Percentiles rank a stretch among this genome's conserved stretches.
Evolutionary conservation across 2,888 invertebrate species (phyloP).

Genomic region (Trisateles emortualis): DNA sequence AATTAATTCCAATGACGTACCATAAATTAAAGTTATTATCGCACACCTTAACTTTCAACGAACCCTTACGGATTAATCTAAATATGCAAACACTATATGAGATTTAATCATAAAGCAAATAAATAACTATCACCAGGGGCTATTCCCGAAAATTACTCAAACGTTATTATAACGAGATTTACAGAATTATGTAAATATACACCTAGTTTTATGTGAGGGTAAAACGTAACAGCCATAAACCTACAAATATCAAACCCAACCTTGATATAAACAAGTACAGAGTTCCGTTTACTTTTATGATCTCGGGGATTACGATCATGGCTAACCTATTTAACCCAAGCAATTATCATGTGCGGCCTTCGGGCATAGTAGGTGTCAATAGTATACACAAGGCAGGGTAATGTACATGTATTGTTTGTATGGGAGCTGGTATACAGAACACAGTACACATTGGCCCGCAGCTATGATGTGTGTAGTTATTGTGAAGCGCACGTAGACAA

Average conservation of each 20-base stretch:
- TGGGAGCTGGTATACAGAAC: conserved; percentile 6
- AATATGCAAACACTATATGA: conserved; percentile 5
- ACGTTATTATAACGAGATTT: conserved; percentile 42
- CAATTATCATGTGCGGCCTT: conserved; percentile 55
- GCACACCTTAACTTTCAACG: background rate
- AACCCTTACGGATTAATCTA: background rate
- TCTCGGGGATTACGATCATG: conserved; percentile 50
- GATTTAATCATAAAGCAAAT: conserved; percentile 35
- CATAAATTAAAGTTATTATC: conserved; percentile 12
- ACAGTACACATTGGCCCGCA: conserved; percentile 13
- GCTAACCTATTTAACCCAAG: conserved; percentile 47
- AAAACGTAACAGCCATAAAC: conserved; percentile 39
- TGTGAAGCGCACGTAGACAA: conserved; percentile 36
- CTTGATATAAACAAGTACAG: conserved; percentile 45
- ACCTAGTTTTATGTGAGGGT: conserved; percentile 43
- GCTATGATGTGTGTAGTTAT: conserved; percentile 35
- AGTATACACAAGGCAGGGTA: conserved; percentile 24
- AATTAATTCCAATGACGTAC: conserved; percentile 26
- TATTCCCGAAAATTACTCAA: conserved; percentile 35
- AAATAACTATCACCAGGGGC: conserved; percentile 10
- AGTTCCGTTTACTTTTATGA: conserved; percentile 53
- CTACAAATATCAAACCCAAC: conserved; percentile 44
- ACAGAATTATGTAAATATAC: conserved; percentile 46
- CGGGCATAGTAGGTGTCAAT: conserved; percentile 39
- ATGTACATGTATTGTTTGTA: conserved; percentile 29